Evolutionary conservation across 1,140 invertebrate species (phyloP), one percentile per base, ranked within the genome.

Genomic region (Hydropsyche tenuis): DNA sequence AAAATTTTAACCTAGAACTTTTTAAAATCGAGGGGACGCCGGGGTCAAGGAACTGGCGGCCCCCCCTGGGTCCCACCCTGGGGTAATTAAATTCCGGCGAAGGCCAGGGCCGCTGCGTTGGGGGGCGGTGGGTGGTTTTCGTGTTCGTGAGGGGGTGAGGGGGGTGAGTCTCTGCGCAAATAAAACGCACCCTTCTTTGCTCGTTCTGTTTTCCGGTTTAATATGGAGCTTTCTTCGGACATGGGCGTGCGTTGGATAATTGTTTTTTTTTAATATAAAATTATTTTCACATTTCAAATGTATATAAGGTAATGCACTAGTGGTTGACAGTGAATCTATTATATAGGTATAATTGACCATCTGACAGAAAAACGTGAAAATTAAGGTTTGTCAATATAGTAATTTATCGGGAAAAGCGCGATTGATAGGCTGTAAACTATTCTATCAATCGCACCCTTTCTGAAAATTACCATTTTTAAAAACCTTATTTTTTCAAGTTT

Each of bases 171-270:
- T 72, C 75, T 73, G 43, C 42, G 73, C 46, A 77, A 77, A 77
- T 77, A 77, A 69, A 73, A 77, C 75, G 73, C 75, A 73, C 75
- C 75, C 75, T 74, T 77, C 75, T 77, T 74, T 74, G 73, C 75
- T 74, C 69, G 75, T 65, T 63, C 71, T 56, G 69, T 70, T 74
- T 72, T 76, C 75, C 75, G 72, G 75, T 51, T 70, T 70, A 70
- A 70, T 56, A 70, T 64, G 43, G 53, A 37, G 51, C 37, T 22
- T 68, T 53, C 30, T 37, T 37, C 9, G 3, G 30, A 11, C 62
- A 73, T 30, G 4, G 46, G 56, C 53, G 72, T 66, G 12, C 68
- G 69, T 37, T 37, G 30, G 30, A 37, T 9, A 37, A 37, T n/a
- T n/a, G n/a, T n/a, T n/a, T n/a, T n/a, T n/a, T n/a, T n/a, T n/a